Conservation (phyloP, 1,140 invertebrate species). For the Arion vulgaris region DNA sequence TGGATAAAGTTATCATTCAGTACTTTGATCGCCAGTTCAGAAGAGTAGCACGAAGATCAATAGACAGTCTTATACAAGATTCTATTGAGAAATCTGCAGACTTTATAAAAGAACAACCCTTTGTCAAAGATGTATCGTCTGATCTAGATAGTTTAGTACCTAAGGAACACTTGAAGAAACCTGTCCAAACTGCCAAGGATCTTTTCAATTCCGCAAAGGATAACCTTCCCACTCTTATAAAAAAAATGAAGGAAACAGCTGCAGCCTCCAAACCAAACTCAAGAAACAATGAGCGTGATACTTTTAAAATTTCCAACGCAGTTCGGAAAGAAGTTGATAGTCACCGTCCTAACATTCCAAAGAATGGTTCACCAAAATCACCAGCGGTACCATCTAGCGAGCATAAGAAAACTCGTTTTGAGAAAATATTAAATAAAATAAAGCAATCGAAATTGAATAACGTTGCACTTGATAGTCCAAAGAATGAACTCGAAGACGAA, state of each 20-base stretch:
- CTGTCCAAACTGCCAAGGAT: not conserved
- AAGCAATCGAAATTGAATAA: not conserved
- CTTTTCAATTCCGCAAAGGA: not conserved
- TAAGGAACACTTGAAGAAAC: not conserved
- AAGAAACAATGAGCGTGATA: not conserved
- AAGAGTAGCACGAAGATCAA: conserved; percentile 1
- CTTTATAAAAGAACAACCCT: not conserved
- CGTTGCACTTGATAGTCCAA: not conserved
- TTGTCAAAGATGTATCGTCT: not conserved
- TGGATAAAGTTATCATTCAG: conserved; percentile 15
- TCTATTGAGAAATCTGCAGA: not conserved
- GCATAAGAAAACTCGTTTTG: not conserved
- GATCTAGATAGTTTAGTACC: not conserved
- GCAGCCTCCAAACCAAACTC: not conserved
- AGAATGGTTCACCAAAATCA: not conserved
- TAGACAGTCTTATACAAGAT: not conserved
- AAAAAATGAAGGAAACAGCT: not conserved
- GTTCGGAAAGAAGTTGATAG: not conserved
- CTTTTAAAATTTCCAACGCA: not conserved
- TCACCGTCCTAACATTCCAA: not conserved
- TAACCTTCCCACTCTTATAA: not conserved
- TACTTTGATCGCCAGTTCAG: conserved; percentile 3
- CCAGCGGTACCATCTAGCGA: not conserved
- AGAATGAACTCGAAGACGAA: not conserved
- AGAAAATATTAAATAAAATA: not conserved